Evolutionary conservation across 1,140 invertebrate species (phyloP), one percentile per base, ranked within the genome.

Genomic region (Drosophila guanche): DNA sequence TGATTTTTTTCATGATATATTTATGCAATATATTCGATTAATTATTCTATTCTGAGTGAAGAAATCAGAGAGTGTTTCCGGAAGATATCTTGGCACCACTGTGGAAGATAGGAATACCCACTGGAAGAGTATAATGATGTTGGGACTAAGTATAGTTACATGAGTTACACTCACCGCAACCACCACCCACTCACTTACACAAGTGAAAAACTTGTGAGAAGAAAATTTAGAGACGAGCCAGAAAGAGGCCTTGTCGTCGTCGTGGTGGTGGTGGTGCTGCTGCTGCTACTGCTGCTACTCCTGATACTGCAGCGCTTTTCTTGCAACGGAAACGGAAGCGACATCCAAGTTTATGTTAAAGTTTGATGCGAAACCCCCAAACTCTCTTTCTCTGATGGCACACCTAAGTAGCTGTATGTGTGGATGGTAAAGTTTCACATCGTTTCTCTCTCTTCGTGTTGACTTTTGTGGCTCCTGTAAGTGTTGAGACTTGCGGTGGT

Each of bases 281-380:
- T 33, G 3, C 29, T 33, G 7, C 8, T 33, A 8, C 29, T 33
- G 7, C 7, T 33, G 1, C 5, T 33, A 7, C 8, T 33, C 3
- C 7, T 33, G 33, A 10, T 37, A 37, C 33, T 37, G 33, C 33
- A 4, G 33, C 33, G 10, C 33, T 37, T 12, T 10, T 43, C 46
- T 27, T 47, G 73, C 73, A 77, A 57, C 81, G 81, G 81, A 85
- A 86, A 66, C 81, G 77, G 81, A 86, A 77, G 81, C 83, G 83
- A 68, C 81, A 85, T 77, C 73, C 77, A 86, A 85, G 77, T 85
- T 85, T 86, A 85, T 85, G 73, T 85, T 85, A 85, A 86, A 85
- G 81, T 85, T 85, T 85, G 81, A 85, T 85, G 81, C 81, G 86
- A 76, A 60, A 71, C 53, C 51, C 50, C 58, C 59, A 60, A 65